Conservation (phyloP, 92 coral and sea anemone genomes). For the Paragorgia papillata region DNA sequence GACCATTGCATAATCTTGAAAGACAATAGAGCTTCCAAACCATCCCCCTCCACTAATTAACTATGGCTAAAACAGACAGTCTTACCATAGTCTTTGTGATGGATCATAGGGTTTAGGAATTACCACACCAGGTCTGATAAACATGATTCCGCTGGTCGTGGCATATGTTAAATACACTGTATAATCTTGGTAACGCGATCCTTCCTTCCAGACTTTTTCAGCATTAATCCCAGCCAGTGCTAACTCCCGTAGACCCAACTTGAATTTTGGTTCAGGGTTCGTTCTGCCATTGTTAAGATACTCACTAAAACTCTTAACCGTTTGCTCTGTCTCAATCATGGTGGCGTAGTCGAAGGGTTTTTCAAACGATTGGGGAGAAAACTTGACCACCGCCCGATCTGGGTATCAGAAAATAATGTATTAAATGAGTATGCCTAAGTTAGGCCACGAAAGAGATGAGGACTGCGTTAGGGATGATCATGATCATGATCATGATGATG, state of each 20-base stretch:
- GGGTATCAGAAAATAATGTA: too few species aligned
- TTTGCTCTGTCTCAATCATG: slow-evolving; percentile 53
- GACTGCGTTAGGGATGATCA: too few species aligned
- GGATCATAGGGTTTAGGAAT: too few species aligned
- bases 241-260: slow-evolving; percentile 49
- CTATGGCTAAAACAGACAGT: neutral
- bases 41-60: too few species aligned
- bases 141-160: slow-evolving; percentile 72
- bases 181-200: slow-evolving; percentile 48
- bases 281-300: slow-evolving; percentile 46
- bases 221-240: slow-evolving; percentile 58
- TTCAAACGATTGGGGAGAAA: slow-evolving; percentile 70
- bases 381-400: slow-evolving; percentile 75
- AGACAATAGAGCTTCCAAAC: too few species aligned
- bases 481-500: too few species aligned
- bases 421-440: too few species aligned
- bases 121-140: slow-evolving; percentile 74
- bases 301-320: slow-evolving; percentile 37
- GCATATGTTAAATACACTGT: slow-evolving; percentile 65
- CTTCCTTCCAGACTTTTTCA: slow-evolving; percentile 59
- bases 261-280: slow-evolving; percentile 52
- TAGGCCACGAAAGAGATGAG: too few species aligned
- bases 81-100: too few species aligned
- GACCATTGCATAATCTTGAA: too few species aligned
- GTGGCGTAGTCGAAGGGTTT: slow-evolving; percentile 67